Evolutionary conservation across 1,140 invertebrate species (phyloP), one percentile per base, ranked within the genome.

Genomic region (Meteorus sp.): DNA sequence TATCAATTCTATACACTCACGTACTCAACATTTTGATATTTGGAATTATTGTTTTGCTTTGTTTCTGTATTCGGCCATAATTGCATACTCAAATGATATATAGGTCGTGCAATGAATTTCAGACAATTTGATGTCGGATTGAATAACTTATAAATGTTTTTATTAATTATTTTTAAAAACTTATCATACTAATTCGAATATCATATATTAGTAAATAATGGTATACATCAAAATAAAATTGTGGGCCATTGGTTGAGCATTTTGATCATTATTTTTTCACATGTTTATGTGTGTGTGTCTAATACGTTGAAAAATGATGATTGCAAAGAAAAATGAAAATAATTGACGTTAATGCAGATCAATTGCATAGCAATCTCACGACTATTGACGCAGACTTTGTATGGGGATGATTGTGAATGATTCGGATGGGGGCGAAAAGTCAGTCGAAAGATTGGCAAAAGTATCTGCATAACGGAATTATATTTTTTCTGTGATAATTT

Each of bases 351-450:
- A n/a, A n/a, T 35, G 22, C 8, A 20, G 6, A 6, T 4, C n/a
- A 15, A 7, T 20, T n/a, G n/a, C n/a, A n/a, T n/a, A n/a, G n/a
- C n/a, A n/a, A 22, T 35, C 41, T 25, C 35, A 15, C 57, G 53
- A 59, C 37, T 50, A 63, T 63, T 54, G 61, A 62, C 61, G 61
- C 61, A 62, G 59, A 62, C 13, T 52, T 53, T 62, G 61, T 59
- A 62, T 62, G 61, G 47, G 61, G 57, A 58, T 62, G 61, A 62
- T n/a, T 62, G 56, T 56, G 61, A 58, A 60, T 62, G 51, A 62
- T 50, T 52, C 9, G 17, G 37, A 62, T 59, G 56, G 57, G 52
- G 56, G 53, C 35, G 61, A 62, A 59, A 53, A 62, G 61, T 62
- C 61, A 59, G 59, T 56, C 57, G 53, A 45, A 6, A 33, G 23